These are phyloP conservation scores for Marcusenius ussheri DNA, from an alignment of 2,113 vertebrate genomes.

Conservation along the genomic window DNA sequence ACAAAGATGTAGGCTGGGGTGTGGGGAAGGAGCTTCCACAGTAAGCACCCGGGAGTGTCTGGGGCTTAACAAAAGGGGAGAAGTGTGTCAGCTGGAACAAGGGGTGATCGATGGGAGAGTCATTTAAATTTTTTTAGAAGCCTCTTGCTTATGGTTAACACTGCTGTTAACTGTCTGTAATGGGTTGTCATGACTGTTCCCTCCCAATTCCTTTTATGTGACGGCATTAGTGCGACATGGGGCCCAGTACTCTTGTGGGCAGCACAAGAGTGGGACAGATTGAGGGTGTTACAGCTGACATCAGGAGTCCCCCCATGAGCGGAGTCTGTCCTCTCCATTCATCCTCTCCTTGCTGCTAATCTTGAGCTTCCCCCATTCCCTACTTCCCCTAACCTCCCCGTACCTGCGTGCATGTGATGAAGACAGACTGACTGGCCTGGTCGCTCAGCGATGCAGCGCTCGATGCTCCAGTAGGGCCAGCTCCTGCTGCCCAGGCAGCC, in stretches of 20 bases:
- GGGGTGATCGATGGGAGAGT: neutral
- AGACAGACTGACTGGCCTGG: slow-evolving; percentile 31
- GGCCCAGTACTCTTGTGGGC: neutral
- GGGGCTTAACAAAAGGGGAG: neutral
- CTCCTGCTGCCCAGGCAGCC: slow-evolving; percentile 13
- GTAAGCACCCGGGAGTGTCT: neutral
- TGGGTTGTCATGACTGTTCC: neutral
- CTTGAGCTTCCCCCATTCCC: neutral
- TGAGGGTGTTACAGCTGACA: neutral
- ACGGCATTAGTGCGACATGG: neutral
- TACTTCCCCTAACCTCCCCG: neutral
- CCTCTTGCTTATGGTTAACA: neutral
- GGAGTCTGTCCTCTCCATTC: neutral
- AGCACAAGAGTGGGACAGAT: neutral
- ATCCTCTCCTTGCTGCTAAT: neutral
- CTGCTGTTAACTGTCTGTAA: neutral
- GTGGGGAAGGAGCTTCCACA: neutral
- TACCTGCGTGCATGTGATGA: slow-evolving; percentile 3
- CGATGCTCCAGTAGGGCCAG: slow-evolving; percentile 30
- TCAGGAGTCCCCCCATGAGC: neutral
- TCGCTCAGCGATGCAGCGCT: slow-evolving; percentile 35
- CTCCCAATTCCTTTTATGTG: neutral
- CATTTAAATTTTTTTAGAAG: neutral
- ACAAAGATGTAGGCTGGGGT: neutral
- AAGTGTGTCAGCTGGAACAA: neutral